Base-by-base conservation (phyloP, 2,797 vertebrate species). In the Pagetopsis macropterus region DNA sequence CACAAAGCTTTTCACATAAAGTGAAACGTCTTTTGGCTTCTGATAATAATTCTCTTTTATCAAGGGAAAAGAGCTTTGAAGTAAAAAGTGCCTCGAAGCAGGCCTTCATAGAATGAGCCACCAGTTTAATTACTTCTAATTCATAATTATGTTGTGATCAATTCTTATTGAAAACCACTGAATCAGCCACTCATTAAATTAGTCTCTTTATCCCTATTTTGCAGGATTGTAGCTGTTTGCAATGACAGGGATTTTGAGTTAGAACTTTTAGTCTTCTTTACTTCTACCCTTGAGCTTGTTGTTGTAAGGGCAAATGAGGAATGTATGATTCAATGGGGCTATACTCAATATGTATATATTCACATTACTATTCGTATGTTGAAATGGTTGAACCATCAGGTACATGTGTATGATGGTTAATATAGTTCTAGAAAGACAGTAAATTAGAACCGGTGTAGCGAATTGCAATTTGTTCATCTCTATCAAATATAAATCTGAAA, bases 61-160 rank as follows among this genome's bases (percentile, higher is more conserved):
- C 73, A 23, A 41, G 21, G 65, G 62, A 70, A 73, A 85, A 65
- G 82, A 0, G 49, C 79, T 81, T 91, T 91, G 78, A 92, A 81
- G 78, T 81, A 61, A 81, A 70, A 79, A 73, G 55, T 43, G 82
- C 82, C 81, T 85, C 62, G 48, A 66, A 83, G 81, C 69, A 59
- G 58, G 41, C 27, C 76, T 73, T 74, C 52, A 13, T 60, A 67
- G 65, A 87, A 75, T 33, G 50, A 82, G 71, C 85, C 81, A 70
- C 31, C 27, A 45, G 50, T 83, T 72, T 76, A 79, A 86, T 87
- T 78, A 81, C 46, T 60, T 59, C 43, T 79, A 75, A 87, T 86
- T 88, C 70, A 85, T 80, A 79, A 84, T 86, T 79, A 89, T 81
- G 71, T 73, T 73, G 72, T 76, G 75, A 89, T 91, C 84, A 81